Conservation (phyloP, 2,797 vertebrate genomes). For the Prionace glauca region DNA sequence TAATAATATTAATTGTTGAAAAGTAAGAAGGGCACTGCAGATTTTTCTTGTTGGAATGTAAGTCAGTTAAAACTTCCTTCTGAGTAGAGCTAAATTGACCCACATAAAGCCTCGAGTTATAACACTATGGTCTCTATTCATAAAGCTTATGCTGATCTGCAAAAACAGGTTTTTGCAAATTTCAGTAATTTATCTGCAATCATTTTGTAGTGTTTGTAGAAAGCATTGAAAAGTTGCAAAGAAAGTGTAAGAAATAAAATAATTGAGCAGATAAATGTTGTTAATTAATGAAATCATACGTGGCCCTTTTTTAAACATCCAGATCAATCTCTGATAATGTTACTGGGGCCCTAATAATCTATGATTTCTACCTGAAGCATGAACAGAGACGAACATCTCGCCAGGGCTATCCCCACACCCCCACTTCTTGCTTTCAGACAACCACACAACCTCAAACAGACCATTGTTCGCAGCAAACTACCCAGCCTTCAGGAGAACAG, state of each 20-base stretch:
- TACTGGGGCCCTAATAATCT: neutral
- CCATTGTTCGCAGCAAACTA: no score
- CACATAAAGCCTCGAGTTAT: constrained; percentile 8
- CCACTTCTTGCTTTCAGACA: no score
- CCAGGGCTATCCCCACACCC: no score
- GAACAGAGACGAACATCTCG: no score
- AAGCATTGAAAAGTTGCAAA: neutral
- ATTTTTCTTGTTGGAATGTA: constrained; percentile 24
- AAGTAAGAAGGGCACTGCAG: constrained; percentile 20
- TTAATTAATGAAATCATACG: no score
- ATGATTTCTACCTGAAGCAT: neutral
- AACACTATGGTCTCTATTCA: constrained; percentile 22
- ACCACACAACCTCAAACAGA: no score
- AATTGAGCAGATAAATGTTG: neutral
- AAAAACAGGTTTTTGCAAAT: neutral
- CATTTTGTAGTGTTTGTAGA: neutral
- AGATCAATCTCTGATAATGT: neutral
- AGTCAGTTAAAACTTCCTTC: constrained; percentile 22
- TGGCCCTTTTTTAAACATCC: neutral
- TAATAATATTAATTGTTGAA: constrained; percentile 35
- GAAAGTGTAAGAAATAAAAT: neutral
- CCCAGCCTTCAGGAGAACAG: no score
- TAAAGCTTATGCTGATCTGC: constrained; percentile 33
- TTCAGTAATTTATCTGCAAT: neutral
- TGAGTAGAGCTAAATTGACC: constrained; percentile 2